Conservation (phyloP, 2,797 vertebrate species). For the Aphelocoma californica region DNA sequence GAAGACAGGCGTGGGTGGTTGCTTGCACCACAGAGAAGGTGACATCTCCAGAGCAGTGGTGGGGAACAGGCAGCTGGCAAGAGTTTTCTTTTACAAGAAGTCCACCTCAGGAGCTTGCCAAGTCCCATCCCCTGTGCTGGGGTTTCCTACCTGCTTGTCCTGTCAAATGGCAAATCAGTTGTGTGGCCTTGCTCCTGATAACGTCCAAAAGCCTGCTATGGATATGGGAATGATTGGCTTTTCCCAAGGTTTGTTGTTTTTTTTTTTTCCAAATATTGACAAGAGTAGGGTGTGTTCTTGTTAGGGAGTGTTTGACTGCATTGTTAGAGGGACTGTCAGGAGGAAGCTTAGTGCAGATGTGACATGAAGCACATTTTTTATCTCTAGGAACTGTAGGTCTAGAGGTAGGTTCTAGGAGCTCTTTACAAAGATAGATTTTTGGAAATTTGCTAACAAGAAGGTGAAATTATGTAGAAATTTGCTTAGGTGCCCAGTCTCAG, state of each 20-base stretch:
- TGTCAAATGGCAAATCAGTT: not conserved
- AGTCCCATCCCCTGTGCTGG: not conserved
- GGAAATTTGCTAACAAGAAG: not conserved
- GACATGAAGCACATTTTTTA: rapidly evolving
- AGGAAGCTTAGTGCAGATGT: not conserved
- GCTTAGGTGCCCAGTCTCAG: not conserved
- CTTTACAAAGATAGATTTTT: not conserved
- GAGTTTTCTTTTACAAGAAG: not conserved
- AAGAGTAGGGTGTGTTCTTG: not conserved
- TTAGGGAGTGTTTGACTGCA: not conserved
- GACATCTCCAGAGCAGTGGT: not conserved
- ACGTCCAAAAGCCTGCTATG: not conserved
- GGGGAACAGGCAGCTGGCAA: not conserved
- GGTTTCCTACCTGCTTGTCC: not conserved
- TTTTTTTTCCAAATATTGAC: not conserved
- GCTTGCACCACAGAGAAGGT: not conserved
- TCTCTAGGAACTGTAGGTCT: not conserved
- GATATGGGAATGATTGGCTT: not conserved
- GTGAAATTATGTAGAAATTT: not conserved
- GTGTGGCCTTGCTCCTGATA: not conserved
- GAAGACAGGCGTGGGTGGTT: not conserved
- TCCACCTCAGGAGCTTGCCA: rapidly evolving
- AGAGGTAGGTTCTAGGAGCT: not conserved
- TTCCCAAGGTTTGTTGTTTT: not conserved
- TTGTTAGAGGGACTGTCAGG: not conserved